A percentile compares a stretch with the other conserved stretches of the same genome.
Conservation (phyloP, 2,113 vertebrate species). For the Onychorhynchus coronatus region DNA sequence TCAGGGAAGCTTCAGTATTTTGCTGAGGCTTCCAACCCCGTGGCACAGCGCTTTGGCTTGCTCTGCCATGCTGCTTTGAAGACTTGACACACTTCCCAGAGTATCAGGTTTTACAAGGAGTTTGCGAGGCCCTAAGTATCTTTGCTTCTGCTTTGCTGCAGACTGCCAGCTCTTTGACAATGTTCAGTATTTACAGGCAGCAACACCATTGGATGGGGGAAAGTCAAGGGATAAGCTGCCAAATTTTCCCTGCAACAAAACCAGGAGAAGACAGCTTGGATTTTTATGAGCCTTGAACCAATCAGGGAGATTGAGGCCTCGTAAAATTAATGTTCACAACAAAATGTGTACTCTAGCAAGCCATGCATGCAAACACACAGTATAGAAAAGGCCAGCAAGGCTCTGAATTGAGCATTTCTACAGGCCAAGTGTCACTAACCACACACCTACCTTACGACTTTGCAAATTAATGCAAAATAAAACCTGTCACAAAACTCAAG, state of each 20-base stretch:
- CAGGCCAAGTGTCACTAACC: background rate
- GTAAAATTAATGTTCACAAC: background rate
- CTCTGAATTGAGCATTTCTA: background rate
- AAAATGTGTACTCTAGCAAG: background rate
- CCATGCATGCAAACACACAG: background rate
- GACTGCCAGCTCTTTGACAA: background rate
- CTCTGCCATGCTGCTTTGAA: background rate
- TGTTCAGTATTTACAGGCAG: background rate
- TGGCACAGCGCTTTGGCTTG: background rate
- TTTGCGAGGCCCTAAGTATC: background rate
- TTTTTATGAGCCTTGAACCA: background rate
- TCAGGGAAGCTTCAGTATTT: background rate
- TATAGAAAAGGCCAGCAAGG: background rate
- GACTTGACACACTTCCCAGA: background rate
- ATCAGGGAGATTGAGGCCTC: background rate
- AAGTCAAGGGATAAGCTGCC: background rate
- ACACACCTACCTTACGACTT: background rate
- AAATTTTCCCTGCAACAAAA: background rate
- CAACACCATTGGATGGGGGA: background rate
- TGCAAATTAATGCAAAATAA: background rate
- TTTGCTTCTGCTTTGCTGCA: slow-evolving; percentile 23
- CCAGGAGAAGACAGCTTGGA: background rate
- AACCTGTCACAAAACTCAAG: background rate
- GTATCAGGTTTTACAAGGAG: background rate
- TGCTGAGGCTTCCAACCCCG: background rate